Percentiles rank a stretch among this genome's conserved stretches.
These are phyloP conservation scores for Plectropomus leopardus DNA, from an alignment of 2,113 vertebrate species.

Conservation along the genomic window DNA sequence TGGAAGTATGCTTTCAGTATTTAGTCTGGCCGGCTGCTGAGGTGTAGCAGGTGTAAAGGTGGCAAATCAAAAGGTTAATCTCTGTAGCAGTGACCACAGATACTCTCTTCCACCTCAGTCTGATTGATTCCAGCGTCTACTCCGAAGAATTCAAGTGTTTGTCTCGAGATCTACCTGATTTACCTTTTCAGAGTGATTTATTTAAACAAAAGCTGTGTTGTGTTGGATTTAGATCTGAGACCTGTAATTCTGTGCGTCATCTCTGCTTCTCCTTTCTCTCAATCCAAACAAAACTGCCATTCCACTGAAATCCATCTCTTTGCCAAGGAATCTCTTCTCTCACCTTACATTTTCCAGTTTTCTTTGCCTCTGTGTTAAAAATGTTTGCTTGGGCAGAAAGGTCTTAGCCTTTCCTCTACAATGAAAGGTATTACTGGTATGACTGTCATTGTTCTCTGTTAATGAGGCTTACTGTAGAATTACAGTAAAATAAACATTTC, in stretches of 20 bases:
- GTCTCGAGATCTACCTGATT: constrained; percentile 35
- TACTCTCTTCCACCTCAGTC: constrained; percentile 7
- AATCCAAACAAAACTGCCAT: constrained; percentile 26
- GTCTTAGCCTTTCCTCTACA: background rate
- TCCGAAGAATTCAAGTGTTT: constrained; percentile 36
- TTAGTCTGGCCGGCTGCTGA: constrained; percentile 53
- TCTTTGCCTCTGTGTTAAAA: background rate
- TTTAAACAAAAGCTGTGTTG: constrained; percentile 29
- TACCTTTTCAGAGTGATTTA: constrained; percentile 41
- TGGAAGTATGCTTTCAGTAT: constrained; percentile 34
- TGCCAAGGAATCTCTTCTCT: constrained; percentile 50
- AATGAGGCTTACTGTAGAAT: constrained; percentile 1
- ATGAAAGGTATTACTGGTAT: background rate
- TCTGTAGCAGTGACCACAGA: constrained; percentile 20
- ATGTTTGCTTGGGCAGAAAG: constrained; percentile 5
- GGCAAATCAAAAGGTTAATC: constrained; percentile 28
- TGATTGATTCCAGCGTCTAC: constrained; percentile 29
- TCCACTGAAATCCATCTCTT: constrained; percentile 22
- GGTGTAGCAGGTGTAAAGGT: constrained; percentile 25
- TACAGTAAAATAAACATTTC: background rate
- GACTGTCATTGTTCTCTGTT: constrained; percentile 7
- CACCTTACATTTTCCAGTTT: constrained; percentile 31
- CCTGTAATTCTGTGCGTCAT: constrained; percentile 48
- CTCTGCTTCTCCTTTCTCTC: constrained; percentile 19
- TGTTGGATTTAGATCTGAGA: constrained; percentile 46